Conservation (phyloP, 2,113 vertebrate species). For the Athene noctua region DNA sequence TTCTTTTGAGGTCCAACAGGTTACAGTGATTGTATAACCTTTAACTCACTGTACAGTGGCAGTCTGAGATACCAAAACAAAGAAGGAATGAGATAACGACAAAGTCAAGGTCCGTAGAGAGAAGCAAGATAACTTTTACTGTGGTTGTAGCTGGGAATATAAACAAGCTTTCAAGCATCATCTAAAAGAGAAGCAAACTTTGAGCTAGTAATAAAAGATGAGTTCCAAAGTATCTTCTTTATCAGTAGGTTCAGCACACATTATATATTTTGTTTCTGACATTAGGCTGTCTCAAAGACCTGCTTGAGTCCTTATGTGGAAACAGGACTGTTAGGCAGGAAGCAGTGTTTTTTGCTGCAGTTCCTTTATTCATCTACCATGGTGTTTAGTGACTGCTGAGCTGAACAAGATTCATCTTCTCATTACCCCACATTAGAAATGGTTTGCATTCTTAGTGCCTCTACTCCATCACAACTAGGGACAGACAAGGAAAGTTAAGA, state of each 20-base stretch:
- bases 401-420: background rate
- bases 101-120: background rate
- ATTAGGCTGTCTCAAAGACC: background rate
- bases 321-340: background rate
- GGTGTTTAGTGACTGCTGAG: background rate
- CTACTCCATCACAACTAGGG: background rate
- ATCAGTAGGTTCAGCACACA: background rate
- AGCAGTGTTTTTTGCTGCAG: background rate
- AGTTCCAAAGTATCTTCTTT: background rate
- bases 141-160: background rate
- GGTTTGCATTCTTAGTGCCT: background rate
- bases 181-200: background rate
- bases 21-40: background rate
- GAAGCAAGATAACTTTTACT: background rate
- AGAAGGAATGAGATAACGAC: background rate
- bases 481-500: background rate
- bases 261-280: background rate
- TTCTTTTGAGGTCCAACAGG: background rate
- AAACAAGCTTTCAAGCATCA: background rate
- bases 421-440: background rate
- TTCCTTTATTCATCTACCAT: background rate
- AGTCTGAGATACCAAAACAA: background rate
- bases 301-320: background rate
- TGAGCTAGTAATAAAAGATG: background rate
- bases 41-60: background rate